Base-by-base conservation (phyloP, 1,140 invertebrate species). In the Aphelinus atriplicis region DNA sequence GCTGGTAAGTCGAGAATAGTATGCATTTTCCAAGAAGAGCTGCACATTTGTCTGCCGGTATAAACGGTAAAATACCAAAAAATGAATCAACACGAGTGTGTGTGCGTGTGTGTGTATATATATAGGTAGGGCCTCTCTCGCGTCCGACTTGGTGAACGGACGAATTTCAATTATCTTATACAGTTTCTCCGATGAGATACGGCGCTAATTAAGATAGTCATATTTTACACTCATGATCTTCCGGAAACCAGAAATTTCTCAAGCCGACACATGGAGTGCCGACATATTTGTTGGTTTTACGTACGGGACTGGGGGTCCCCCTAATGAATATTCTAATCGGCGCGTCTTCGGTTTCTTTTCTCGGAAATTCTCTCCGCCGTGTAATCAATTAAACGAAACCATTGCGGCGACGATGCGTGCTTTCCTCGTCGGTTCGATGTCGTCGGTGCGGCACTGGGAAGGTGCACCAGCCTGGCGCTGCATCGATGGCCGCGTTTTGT, bases 311-410 rank as follows among this genome's bases (percentile, higher is more conserved):
- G 42, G 50, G 26, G 43, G 26, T 47, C 26, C n/a, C 4, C 26
- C 62, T 75, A 50, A 75, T 75, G 67, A 75, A 75, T 75, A 71
- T 75, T 75, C 73, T 43, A 63, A 56, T 74, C 65, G 55, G n/a
- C 42, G 7, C 56, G n/a, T 64, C 46, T 64, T 57, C 62, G 67
- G 65, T 75, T 70, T 75, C 68, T 76, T 70, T 76, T 76, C 62
- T 66, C 7, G 50, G 68, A 66, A 71, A 58, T 70, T 7, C 60
- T 5, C 42, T 42, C 7, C 58, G 6, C 7, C 58, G 10, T 56
- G 48, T 56, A 68, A 70, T 60, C 7, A 70, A 75, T 69, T 75
- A 58, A 70, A 46, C 50, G 63, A 75, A 70, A 70, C 46, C 53
- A 26, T 9, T 7, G 26, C 45, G 2, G 6, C 46, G 46, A 48